phyloP scores from a whole-genome alignment of 2,888 invertebrate genomes.

The Helicoverpa assulta region DNA sequence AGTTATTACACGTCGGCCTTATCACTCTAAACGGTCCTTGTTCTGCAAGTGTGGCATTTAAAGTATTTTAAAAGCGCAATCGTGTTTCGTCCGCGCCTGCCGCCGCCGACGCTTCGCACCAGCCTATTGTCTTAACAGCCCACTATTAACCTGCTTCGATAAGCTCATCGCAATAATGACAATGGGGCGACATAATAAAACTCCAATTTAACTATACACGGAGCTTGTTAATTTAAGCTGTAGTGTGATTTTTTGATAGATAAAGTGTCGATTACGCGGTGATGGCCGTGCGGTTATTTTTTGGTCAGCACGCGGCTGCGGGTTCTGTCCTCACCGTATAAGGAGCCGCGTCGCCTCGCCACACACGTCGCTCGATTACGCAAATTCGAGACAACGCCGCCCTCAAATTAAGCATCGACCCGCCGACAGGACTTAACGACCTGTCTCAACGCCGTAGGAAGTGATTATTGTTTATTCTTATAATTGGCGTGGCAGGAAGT shows the following conservation, averaged over 20 bases:
- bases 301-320: slow-evolving; percentile 42
- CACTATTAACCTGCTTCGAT: slow-evolving; percentile 65
- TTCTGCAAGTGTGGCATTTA: slow-evolving; percentile 58
- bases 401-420: slow-evolving; percentile 79
- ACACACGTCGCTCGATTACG: slow-evolving; percentile 84
- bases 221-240: slow-evolving; percentile 30
- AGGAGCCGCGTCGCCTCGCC: slow-evolving; percentile 71
- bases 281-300: slow-evolving; percentile 52
- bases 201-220: slow-evolving; percentile 8
- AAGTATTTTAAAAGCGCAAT: slow-evolving; percentile 68
- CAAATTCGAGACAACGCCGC: slow-evolving; percentile 78
- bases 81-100: slow-evolving; percentile 34
- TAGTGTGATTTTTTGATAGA: slow-evolving; percentile 67
- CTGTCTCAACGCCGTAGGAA: slow-evolving; percentile 82
- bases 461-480: slow-evolving; percentile 88
- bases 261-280: slow-evolving; percentile 65
- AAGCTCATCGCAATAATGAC: slow-evolving; percentile 54
- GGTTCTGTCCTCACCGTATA: slow-evolving; percentile 73
- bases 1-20: slow-evolving; percentile 53
- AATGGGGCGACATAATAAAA: slow-evolving; percentile 24
- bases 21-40: slow-evolving; percentile 52
- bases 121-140: slow-evolving; percentile 67
- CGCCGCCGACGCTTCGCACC: slow-evolving; percentile 44
- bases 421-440: slow-evolving; percentile 78
- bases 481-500: slow-evolving; percentile 87